Base-by-base conservation (phyloP, 2,797 vertebrate species). In the Halcyon badia region DNA sequence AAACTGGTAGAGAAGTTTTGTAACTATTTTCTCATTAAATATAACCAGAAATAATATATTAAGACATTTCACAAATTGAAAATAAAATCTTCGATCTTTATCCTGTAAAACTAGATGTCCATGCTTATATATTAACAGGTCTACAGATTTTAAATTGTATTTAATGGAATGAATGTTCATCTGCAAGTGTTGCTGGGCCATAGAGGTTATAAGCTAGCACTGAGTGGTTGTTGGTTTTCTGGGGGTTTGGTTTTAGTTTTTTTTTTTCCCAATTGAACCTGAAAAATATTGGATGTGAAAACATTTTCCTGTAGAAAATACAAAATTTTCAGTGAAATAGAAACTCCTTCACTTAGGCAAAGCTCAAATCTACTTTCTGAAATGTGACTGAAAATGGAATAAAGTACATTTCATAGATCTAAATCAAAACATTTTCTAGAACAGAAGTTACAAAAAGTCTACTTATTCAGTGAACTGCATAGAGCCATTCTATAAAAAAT, bases 341-440 rank as follows among this genome's bases (percentile, higher is more conserved):
- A 65, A 66, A 61, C 1, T 1, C 24, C 41, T 94, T 85, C 8
- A 81, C 42, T 87, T 24, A 95, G n/a, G 30, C 70, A 76, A 96
- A 85, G n/a, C 31, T 96, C 35, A 88, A 96, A 92, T 83, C 10
- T 89, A 39, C 51, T 72, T 92, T 90, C 66, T 89, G 54, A 85
- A 91, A 70, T 96, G 37, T 39, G 37, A 39, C 37, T 39, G 37
- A 39, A 39, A 12, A 39, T 39, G 37, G 37, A 39, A 39, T 39
- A 39, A 39, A 39, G 37, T 39, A 39, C 10, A 64, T 90, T 83
- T 77, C 28, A 46, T n/a, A 33, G 37, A 31, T 57, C 71, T 97
- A 96, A 97, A 97, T 58, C 44, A 95, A 93, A 94, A 93, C 71
- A 64, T 65, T 87, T 80, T 61, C 79, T 78, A 92, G 82, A 96